phyloP scores from a whole-genome alignment of 2,113 vertebrate species.

The Polypterus senegalus region DNA sequence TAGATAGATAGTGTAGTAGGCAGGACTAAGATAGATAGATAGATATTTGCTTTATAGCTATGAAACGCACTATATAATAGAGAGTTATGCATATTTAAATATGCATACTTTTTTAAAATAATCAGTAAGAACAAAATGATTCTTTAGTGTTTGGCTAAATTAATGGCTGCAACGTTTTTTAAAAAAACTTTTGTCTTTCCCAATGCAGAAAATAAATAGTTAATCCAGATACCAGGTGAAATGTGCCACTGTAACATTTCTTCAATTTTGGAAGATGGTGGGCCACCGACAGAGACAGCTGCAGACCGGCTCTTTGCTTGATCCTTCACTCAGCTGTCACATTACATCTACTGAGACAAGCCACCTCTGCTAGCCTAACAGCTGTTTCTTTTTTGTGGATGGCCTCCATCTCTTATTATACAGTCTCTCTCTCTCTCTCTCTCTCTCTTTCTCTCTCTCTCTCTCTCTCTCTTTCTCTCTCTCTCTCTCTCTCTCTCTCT shows the following conservation, averaged over 20 bases:
- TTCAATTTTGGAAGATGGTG: not conserved
- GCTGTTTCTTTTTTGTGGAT: conserved; percentile 23
- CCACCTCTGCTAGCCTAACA: conserved; percentile 24
- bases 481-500: not conserved
- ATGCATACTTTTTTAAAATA: not conserved
- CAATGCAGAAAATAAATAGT: conserved; percentile 18
- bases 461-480: not conserved
- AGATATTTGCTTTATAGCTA: too few relatives aligned
- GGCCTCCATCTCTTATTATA: conserved; percentile 22
- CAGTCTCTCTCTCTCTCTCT: not conserved
- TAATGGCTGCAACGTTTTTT: too few relatives aligned
- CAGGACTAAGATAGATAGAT: too few relatives aligned
- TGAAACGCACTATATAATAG: too few relatives aligned
- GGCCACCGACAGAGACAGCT: conserved; percentile 27
- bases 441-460: not conserved
- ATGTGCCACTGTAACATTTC: conserved; percentile 9
- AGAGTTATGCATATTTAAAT: too few relatives aligned
- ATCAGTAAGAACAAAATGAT: conserved; percentile 1
- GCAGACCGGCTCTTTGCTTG: conserved; percentile 14
- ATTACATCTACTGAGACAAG: conserved; percentile 9
- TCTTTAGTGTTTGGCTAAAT: too few relatives aligned
- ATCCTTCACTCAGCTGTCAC: conserved; percentile 32
- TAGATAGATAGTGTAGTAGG: too few relatives aligned
- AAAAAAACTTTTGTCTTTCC: too few relatives aligned
- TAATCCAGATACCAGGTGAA: conserved; percentile 20